phyloP scores from a whole-genome alignment of 2,113 vertebrate species.

The Aegithalos caudatus region DNA sequence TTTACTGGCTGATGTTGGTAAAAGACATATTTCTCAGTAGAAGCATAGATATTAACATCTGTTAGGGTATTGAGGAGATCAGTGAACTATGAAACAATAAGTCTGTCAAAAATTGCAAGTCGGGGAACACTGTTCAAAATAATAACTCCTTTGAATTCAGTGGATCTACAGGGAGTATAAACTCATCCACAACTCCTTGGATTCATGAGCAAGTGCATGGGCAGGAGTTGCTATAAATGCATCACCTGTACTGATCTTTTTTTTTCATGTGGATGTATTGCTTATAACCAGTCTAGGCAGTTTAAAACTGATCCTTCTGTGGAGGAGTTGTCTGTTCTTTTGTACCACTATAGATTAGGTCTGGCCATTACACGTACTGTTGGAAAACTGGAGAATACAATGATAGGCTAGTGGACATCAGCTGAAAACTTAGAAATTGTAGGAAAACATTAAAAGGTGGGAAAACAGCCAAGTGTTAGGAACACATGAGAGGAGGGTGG shows the following conservation, averaged over 20 bases:
- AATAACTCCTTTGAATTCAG: background rate
- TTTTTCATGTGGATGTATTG: background rate
- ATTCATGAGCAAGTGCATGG: background rate
- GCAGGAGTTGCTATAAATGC: background rate
- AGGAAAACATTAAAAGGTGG: background rate
- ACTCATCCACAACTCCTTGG: background rate
- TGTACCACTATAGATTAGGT: background rate
- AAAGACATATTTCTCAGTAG: background rate
- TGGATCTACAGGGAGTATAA: background rate
- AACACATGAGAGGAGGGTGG: conserved; percentile 46
- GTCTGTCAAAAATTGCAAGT: background rate
- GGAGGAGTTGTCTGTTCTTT: background rate
- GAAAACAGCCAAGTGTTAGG: background rate
- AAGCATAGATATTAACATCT: background rate
- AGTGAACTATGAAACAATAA: background rate
- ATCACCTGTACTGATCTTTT: background rate
- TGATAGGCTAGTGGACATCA: background rate
- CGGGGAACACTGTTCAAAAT: background rate
- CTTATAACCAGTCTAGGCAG: background rate
- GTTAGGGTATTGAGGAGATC: background rate
- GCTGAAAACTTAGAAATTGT: background rate
- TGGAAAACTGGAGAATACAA: background rate
- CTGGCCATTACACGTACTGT: background rate
- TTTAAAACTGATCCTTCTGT: background rate
- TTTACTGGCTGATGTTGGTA: background rate